Percentiles rank a stretch among this genome's conserved stretches.
Evolutionary conservation across 2,797 vertebrate genomes (phyloP).

Genomic region (Spea hammondii): DNA sequence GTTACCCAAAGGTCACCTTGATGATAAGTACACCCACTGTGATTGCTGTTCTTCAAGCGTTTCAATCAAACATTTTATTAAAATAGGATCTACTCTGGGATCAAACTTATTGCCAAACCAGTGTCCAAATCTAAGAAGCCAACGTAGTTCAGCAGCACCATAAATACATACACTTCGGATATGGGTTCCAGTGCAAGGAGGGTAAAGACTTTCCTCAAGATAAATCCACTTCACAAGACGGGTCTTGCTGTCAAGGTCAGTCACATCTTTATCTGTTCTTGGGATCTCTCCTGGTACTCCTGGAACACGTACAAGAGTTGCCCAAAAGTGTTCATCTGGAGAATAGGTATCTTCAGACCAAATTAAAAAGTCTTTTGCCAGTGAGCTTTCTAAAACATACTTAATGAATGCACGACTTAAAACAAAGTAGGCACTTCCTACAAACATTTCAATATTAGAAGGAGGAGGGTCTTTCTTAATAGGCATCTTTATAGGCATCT

Average conservation of each 20-base stretch:
- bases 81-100: slow-evolving; percentile 84
- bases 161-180: slow-evolving; percentile 89
- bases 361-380: slow-evolving; percentile 78
- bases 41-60: slow-evolving; percentile 76
- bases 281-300: slow-evolving; percentile 80
- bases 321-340: slow-evolving; percentile 94
- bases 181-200: slow-evolving; percentile 83
- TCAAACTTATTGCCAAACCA: slow-evolving; percentile 96
- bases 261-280: slow-evolving; percentile 73
- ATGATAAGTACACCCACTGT: slow-evolving; percentile 45
- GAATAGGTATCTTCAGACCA: slow-evolving; percentile 91
- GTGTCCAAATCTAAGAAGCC: slow-evolving; percentile 84
- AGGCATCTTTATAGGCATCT: slow-evolving; percentile 76
- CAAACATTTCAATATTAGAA: slow-evolving; percentile 80
- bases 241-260: slow-evolving; percentile 87
- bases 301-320: slow-evolving; percentile 79
- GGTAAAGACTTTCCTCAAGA: slow-evolving; percentile 80
- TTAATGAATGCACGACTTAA: slow-evolving; percentile 76
- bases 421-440: slow-evolving; percentile 90
- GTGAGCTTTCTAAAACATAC: slow-evolving; percentile 67
- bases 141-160: slow-evolving; percentile 83
- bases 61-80: slow-evolving; percentile 85
- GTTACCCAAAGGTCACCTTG: background rate
- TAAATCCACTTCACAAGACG: slow-evolving; percentile 93
- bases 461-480: slow-evolving; percentile 74